Evolutionary conservation across 2,888 invertebrate species (phyloP).

Genomic region (Platerodrilus igneus): DNA sequence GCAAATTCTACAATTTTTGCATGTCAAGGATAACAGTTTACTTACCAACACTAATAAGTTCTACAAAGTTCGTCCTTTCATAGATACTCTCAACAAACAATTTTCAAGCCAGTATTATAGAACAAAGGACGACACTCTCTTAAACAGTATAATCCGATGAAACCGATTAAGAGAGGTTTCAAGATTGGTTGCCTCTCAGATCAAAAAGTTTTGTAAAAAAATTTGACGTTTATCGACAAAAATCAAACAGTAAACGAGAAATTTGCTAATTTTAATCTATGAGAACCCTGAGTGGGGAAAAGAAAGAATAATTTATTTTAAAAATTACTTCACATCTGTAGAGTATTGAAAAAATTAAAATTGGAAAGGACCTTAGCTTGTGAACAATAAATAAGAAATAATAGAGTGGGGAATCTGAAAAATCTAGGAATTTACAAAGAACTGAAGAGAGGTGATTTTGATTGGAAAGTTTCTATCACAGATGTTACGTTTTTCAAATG

Average conservation of each 20-base stretch:
- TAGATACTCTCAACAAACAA: constrained; percentile 16
- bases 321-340: constrained; percentile 32
- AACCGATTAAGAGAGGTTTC: constrained; percentile 33
- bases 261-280: too few relatives aligned
- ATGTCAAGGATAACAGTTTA: constrained; percentile 21
- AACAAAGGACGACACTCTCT: constrained; percentile 25
- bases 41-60: constrained; percentile 19
- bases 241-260: too few relatives aligned
- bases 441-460: constrained; percentile 30
- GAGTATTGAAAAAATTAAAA: constrained; percentile 24
- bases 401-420: constrained; percentile 4
- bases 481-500: constrained; percentile 23
- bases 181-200: constrained; percentile 27
- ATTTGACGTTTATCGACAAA: constrained; percentile 5
- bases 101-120: constrained; percentile 3
- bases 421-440: constrained; percentile 16
- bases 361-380: constrained; percentile 22
- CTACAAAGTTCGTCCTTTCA: constrained; percentile 20
- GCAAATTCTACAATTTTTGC: constrained; percentile 18
- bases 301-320: constrained; percentile 31
- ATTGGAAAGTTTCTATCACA: constrained; percentile 3
- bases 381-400: constrained; percentile 25
- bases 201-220: neutral
- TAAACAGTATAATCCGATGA: constrained; percentile 31
- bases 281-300: constrained; percentile 23